phyloP scores from a whole-genome alignment of 2,797 vertebrate species.

The Chaunax sp. region DNA sequence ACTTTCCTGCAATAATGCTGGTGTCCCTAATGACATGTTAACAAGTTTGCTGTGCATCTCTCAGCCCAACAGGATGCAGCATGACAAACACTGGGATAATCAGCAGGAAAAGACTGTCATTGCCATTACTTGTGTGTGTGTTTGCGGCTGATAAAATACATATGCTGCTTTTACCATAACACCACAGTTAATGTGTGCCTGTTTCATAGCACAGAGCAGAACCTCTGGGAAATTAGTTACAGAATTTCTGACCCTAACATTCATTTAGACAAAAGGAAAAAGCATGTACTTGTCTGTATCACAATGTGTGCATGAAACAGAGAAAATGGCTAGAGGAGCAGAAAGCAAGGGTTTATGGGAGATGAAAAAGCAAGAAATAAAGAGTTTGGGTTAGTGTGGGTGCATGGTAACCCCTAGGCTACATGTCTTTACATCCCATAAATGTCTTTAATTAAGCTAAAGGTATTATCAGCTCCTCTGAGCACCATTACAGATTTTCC shows the following conservation, averaged over 20 bases:
- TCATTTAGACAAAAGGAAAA: slow-evolving; percentile 43
- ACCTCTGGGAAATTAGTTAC: slow-evolving; percentile 37
- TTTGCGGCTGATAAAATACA: slow-evolving; percentile 67
- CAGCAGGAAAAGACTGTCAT: slow-evolving; percentile 72
- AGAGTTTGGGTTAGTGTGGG: slow-evolving; percentile 73
- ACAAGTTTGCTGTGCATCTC: slow-evolving; percentile 42
- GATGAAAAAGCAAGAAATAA: slow-evolving; percentile 71
- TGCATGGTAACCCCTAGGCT: slow-evolving; percentile 75
- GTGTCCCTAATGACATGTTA: slow-evolving; percentile 64
- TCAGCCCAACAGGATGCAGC: slow-evolving; percentile 63
- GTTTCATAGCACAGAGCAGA: slow-evolving; percentile 18
- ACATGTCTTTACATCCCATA: slow-evolving; percentile 84
- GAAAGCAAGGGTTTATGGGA: slow-evolving; percentile 56
- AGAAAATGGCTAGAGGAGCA: slow-evolving; percentile 51
- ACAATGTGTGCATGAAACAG: slow-evolving; percentile 50
- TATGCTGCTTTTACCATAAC: slow-evolving; percentile 4
- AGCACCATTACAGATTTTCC: slow-evolving; percentile 82
- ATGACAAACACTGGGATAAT: slow-evolving; percentile 51
- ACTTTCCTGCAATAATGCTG: slow-evolving; percentile 34
- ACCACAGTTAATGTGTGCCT: slow-evolving; percentile 12
- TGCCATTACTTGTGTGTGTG: slow-evolving; percentile 36
- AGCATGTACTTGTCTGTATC: slow-evolving; percentile 39
- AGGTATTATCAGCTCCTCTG: slow-evolving; percentile 84
- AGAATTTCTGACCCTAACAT: slow-evolving; percentile 48
- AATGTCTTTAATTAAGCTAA: slow-evolving; percentile 88